These are phyloP conservation scores for Seriola dumerili DNA, from an alignment of 2,113 vertebrate species.

Conservation along the genomic window DNA sequence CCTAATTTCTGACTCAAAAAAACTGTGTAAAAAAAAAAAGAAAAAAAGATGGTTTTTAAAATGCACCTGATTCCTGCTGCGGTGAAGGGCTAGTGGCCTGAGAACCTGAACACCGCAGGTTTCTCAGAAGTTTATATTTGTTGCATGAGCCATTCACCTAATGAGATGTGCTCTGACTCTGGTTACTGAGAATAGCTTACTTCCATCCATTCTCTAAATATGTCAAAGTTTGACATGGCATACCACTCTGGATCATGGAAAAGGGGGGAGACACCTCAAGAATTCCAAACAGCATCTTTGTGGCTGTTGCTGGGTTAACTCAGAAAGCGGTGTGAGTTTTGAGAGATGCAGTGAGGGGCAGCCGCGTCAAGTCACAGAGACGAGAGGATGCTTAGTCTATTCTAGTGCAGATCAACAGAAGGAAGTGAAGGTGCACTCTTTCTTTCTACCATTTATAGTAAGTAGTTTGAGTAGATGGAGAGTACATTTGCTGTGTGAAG, in stretches of 20 bases:
- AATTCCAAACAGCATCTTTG: neutral
- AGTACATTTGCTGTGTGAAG: neutral
- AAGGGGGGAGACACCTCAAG: neutral
- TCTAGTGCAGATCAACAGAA: slow-evolving; percentile 6
- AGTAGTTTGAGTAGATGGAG: neutral
- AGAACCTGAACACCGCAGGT: neutral
- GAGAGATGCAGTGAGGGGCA: neutral
- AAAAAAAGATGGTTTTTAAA: neutral
- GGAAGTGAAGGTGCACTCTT: slow-evolving; percentile 10
- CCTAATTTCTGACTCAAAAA: neutral
- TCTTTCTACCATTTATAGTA: neutral
- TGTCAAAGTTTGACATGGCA: neutral
- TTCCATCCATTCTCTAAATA: neutral
- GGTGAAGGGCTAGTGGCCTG: neutral
- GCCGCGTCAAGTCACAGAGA: neutral
- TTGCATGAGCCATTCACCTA: neutral
- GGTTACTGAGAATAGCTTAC: neutral
- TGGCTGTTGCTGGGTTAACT: neutral
- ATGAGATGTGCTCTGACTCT: neutral
- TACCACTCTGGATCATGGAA: neutral
- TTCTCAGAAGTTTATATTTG: neutral
- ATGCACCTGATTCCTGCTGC: neutral
- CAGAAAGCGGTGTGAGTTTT: slow-evolving; percentile 42
- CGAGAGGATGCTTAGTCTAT: neutral
- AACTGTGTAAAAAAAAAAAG: neutral